Conservation (phyloP, 2,797 vertebrate species). For the Toxotes lorentzi region DNA sequence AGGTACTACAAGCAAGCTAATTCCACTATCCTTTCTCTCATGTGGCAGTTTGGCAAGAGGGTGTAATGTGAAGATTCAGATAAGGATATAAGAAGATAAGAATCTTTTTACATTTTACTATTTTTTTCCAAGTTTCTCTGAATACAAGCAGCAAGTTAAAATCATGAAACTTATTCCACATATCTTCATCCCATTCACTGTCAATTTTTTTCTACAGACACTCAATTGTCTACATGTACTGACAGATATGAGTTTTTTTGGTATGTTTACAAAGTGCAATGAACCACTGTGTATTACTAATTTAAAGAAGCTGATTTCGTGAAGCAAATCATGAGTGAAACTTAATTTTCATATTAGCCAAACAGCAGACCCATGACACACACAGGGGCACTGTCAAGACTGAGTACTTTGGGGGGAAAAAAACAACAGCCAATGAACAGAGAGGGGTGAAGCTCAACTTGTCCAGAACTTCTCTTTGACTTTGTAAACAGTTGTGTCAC, state of each 20-base stretch:
- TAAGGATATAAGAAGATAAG: too few species aligned
- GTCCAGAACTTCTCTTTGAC: neutral
- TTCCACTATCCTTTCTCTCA: constrained; percentile 12
- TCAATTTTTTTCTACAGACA: constrained; percentile 31
- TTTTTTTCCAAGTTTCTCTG: neutral
- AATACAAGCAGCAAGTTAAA: neutral
- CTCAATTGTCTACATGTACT: neutral
- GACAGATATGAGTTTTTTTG: constrained; percentile 8
- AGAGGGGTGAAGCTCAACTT: neutral
- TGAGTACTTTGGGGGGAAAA: neutral
- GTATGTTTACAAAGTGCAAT: constrained; percentile 33
- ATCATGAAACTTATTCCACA: neutral
- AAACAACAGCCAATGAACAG: neutral
- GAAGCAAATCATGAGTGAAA: constrained; percentile 45
- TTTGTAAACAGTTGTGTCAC: neutral
- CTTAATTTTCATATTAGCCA: constrained; percentile 55
- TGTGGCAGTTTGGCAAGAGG: neutral
- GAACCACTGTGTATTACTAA: constrained; percentile 41
- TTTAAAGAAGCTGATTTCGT: constrained; percentile 49
- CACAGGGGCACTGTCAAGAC: neutral
- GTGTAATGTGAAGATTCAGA: constrained; percentile 12
- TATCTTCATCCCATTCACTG: constrained; percentile 19
- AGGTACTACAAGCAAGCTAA: constrained; percentile 34
- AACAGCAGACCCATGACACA: constrained; percentile 56
- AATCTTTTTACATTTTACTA: neutral